phyloP scores from a whole-genome alignment of 1,140 invertebrate species.

The Diachasmimorpha longicaudata region DNA sequence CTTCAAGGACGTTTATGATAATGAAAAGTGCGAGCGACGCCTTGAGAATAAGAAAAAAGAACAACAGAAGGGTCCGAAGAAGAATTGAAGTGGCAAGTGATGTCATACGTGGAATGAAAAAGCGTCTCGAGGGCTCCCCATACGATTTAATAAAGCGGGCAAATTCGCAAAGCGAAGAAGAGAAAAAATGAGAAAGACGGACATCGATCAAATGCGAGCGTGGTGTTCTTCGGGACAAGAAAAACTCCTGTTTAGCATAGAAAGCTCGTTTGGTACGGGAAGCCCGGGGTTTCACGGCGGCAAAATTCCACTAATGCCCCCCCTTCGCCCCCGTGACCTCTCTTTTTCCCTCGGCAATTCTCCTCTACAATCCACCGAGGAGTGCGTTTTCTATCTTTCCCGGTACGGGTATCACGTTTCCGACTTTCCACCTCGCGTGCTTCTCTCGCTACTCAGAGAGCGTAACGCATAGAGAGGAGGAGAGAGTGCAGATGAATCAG shows the following conservation, averaged over 20 bases:
- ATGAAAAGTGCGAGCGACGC: background rate
- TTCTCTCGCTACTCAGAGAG: background rate
- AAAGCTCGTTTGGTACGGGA: constrained; percentile 25
- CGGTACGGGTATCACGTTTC: constrained; percentile 1
- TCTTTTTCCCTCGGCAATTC: background rate
- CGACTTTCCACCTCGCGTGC: constrained; percentile 22
- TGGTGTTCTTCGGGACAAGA: constrained; percentile 10
- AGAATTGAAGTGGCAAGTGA: background rate
- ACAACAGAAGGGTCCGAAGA: background rate
- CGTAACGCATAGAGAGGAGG: constrained; percentile 5
- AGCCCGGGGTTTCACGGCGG: constrained; percentile 19
- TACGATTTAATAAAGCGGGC: constrained; percentile 23
- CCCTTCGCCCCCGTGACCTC: background rate
- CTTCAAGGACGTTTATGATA: background rate
- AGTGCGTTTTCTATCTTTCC: background rate
- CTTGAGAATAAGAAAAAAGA: background rate
- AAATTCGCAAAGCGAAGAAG: constrained; percentile 1
- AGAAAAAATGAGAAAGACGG: background rate
- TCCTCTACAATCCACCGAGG: background rate
- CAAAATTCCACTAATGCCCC: constrained; percentile 29
- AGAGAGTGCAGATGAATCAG: background rate
- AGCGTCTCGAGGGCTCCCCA: background rate
- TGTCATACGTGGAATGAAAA: background rate
- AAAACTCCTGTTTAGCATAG: constrained; percentile 33
- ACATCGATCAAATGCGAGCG: background rate